These are phyloP conservation scores for Saxicola maurus DNA, from an alignment of 2,797 vertebrate genomes.

Conservation along the genomic window DNA sequence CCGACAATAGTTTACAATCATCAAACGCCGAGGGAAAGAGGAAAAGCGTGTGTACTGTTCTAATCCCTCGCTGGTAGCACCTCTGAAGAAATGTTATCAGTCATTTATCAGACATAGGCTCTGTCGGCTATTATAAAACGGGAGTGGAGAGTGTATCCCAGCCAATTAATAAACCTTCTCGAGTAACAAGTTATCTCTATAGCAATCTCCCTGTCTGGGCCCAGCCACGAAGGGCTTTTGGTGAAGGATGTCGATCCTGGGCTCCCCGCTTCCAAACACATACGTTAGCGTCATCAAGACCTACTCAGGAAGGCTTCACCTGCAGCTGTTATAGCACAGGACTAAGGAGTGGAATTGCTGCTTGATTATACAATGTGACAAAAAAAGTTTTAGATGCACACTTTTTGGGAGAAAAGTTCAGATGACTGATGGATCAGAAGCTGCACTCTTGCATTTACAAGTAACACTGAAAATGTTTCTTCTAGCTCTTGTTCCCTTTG, in stretches of 20 bases:
- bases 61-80: not conserved
- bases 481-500: not conserved
- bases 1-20: not conserved
- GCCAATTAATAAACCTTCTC: not conserved
- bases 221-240: not conserved
- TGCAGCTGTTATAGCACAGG: not conserved
- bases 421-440: not conserved
- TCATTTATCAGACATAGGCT: not conserved
- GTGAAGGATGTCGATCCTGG: too few species aligned
- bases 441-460: not conserved
- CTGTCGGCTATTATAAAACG: not conserved
- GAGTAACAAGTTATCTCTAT: not conserved
- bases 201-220: not conserved
- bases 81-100: not conserved
- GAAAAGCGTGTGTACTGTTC: fast-evolving
- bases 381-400: not conserved
- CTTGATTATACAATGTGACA: not conserved
- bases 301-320: not conserved
- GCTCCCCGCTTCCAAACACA: not conserved
- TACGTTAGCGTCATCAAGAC: fast-evolving
- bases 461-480: not conserved
- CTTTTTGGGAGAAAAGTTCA: not conserved
- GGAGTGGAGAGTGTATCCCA: not conserved
- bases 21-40: not conserved
- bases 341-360: not conserved